A percentile compares a stretch with the other conserved stretches of the same genome.
These are phyloP conservation scores for Leuciscus idus DNA, from an alignment of 2,113 vertebrate species.

Conservation along the genomic window DNA sequence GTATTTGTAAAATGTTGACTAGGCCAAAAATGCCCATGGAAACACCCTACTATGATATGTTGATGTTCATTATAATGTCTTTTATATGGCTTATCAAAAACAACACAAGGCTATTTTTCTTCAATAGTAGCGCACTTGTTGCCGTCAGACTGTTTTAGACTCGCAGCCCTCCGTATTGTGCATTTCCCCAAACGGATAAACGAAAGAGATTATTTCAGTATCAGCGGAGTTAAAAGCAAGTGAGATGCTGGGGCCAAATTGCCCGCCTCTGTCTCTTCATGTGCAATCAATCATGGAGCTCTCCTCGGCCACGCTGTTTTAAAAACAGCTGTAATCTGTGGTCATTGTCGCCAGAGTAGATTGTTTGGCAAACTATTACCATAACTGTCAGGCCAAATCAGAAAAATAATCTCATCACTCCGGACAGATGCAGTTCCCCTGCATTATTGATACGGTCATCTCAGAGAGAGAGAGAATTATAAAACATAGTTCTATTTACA, in stretches of 20 bases:
- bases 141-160: slow-evolving; percentile 38
- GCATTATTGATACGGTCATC: slow-evolving; percentile 99
- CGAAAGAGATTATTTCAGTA: slow-evolving; percentile 70
- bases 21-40: background rate
- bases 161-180: slow-evolving; percentile 29
- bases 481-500: slow-evolving; percentile 99
- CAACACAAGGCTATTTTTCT: slow-evolving; percentile 28
- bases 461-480: slow-evolving; percentile 93
- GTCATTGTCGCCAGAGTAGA: slow-evolving; percentile 93
- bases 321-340: slow-evolving; percentile 97
- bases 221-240: slow-evolving; percentile 79
- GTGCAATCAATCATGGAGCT: slow-evolving; percentile 90
- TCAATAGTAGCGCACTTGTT: slow-evolving; percentile 52
- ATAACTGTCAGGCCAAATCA: slow-evolving; percentile 98
- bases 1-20: background rate
- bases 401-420: slow-evolving; percentile 97
- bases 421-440: slow-evolving; percentile 93
- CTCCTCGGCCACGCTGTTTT: slow-evolving; percentile 84
- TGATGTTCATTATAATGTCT: slow-evolving; percentile 8
- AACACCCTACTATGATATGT: background rate
- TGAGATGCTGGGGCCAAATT: slow-evolving; percentile 79
- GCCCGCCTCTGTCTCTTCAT: slow-evolving; percentile 81
- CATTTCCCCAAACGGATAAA: slow-evolving; percentile 57
- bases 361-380: slow-evolving; percentile 99
- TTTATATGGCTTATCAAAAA: slow-evolving; percentile 30